Evolutionary conservation across 2,888 invertebrate genomes (phyloP).

Genomic region (Acronicta psi): DNA sequence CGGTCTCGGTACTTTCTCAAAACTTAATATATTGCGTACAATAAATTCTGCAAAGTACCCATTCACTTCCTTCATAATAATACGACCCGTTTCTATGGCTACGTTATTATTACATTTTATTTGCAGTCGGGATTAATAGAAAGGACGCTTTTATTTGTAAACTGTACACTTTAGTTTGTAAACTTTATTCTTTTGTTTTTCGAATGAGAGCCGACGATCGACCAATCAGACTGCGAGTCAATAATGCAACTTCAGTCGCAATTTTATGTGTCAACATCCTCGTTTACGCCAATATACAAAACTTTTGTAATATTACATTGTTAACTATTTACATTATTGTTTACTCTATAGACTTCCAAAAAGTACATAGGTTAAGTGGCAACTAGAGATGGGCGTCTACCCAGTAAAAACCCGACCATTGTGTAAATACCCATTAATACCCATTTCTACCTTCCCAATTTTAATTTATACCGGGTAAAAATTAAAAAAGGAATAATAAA

Average conservation of each 20-base stretch:
- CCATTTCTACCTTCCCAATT: too few relatives aligned
- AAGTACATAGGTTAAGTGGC: too few relatives aligned
- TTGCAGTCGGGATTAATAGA: conserved; percentile 24
- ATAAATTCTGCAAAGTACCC: conserved; percentile 54
- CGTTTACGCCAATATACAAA: too few relatives aligned
- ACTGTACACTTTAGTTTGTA: background rate
- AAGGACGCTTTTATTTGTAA: conserved; percentile 1
- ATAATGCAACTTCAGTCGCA: conserved; percentile 14
- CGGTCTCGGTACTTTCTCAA: conserved; percentile 38
- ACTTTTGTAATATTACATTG: too few relatives aligned
- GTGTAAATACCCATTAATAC: too few relatives aligned
- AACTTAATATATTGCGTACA: conserved; percentile 50
- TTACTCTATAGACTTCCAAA: too few relatives aligned
- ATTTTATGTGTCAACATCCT: too few relatives aligned
- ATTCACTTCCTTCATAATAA: conserved; percentile 47
- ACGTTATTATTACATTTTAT: conserved; percentile 41
- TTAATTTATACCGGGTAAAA: too few relatives aligned
- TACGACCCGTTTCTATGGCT: conserved; percentile 27
- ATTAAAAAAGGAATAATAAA: too few relatives aligned
- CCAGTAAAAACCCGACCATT: too few relatives aligned
- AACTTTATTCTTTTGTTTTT: background rate
- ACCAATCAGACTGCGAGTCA: background rate
- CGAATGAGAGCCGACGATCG: background rate
- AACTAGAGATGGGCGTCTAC: too few relatives aligned
- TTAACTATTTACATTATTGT: too few relatives aligned